Conservation (phyloP, 2,888 invertebrate species). For the Ornithoptera alexandrae region DNA sequence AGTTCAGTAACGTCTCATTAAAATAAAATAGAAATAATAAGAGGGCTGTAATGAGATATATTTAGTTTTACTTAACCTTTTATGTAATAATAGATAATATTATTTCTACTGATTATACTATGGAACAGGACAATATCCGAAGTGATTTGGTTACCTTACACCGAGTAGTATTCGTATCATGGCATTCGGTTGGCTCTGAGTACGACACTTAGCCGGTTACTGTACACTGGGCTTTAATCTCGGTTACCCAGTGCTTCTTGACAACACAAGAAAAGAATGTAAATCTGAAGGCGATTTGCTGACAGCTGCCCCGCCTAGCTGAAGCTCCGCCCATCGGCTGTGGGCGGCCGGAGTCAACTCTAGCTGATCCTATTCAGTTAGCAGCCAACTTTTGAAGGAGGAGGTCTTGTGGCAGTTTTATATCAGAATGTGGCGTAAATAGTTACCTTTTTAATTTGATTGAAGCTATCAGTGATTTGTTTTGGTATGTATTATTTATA, state of each 20-base stretch:
- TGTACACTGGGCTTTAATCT: constrained; percentile 42
- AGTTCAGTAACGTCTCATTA: no score
- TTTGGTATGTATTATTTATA: constrained; percentile 38
- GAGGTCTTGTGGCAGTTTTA: constrained; percentile 34
- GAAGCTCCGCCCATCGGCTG: constrained; percentile 58
- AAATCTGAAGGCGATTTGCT: constrained; percentile 64
- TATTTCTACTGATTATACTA: background rate
- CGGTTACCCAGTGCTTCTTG: constrained; percentile 60
- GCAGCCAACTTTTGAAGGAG: constrained; percentile 39
- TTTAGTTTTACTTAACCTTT: background rate
- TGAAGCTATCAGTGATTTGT: constrained; percentile 3
- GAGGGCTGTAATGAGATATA: no score
- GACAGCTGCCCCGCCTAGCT: constrained; percentile 58
- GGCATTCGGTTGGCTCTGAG: constrained; percentile 5
- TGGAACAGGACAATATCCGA: background rate
- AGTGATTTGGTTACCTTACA: constrained; percentile 17
- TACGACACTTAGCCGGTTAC: constrained; percentile 31
- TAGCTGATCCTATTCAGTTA: constrained; percentile 47
- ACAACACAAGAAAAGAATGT: constrained; percentile 61
- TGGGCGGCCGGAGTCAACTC: constrained; percentile 51
- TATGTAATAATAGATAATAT: background rate
- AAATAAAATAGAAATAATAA: no score
- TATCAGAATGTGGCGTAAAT: constrained; percentile 25
- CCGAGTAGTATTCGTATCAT: constrained; percentile 4
- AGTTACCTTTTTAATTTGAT: constrained; percentile 14